Conservation (phyloP, 2,888 invertebrate genomes). For the Prenolepis imparis region DNA sequence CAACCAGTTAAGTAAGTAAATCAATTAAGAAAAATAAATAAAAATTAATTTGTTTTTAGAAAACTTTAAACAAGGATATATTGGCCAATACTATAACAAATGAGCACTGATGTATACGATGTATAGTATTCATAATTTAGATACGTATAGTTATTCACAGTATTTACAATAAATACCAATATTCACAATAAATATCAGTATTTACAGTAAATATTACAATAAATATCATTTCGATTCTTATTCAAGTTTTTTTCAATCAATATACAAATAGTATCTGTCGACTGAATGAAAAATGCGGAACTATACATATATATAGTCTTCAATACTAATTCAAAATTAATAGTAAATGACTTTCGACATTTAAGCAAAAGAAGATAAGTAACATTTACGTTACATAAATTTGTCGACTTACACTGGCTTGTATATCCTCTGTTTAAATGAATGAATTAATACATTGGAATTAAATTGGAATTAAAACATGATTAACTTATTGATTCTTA, state of each 20-base stretch:
- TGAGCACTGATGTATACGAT: neutral
- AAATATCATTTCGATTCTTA: neutral
- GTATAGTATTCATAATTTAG: neutral
- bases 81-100: neutral
- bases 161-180: neutral
- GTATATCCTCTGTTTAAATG: too few species aligned
- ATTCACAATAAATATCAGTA: too few species aligned
- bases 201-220: too few species aligned
- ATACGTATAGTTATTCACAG: neutral
- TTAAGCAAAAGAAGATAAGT: neutral
- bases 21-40: conserved; percentile 6
- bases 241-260: neutral
- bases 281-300: neutral
- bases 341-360: neutral
- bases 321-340: neutral
- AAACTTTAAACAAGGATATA: neutral
- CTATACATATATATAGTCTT: neutral
- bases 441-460: too few species aligned
- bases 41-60: neutral
- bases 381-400: neutral
- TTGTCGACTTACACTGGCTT: too few species aligned
- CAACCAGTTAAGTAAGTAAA: conserved; percentile 87
- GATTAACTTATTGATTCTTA: too few species aligned
- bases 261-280: neutral
- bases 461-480: too few species aligned